phyloP scores from a whole-genome alignment of 2,113 vertebrate genomes.

The Halcyon senegalensis region DNA sequence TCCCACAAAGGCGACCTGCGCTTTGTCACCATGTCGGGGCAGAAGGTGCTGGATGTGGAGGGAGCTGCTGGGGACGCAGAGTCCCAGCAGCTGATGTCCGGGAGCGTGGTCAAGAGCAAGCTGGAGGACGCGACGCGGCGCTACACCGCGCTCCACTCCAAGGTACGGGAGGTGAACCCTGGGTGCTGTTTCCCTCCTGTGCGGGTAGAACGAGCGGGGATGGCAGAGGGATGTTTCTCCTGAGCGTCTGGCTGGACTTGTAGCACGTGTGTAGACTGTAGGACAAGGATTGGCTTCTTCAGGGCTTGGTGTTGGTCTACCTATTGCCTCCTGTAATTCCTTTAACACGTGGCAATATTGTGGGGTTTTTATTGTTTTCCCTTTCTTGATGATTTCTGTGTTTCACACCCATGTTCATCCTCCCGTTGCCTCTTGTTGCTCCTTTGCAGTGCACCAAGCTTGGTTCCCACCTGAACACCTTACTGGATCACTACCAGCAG shows the following conservation, averaged over 20 bases:
- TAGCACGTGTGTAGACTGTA: rapidly evolving
- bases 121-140: constrained; percentile 87
- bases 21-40: constrained; percentile 93
- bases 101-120: constrained; percentile 81
- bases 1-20: constrained; percentile 97
- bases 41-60: constrained; percentile 90
- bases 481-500: constrained; percentile 89
- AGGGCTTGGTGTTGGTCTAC: background rate
- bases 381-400: background rate
- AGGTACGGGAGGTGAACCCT: constrained; percentile 72
- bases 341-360: background rate
- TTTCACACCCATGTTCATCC: background rate
- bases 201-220: rapidly evolving
- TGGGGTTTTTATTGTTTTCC: rapidly evolving
- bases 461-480: constrained; percentile 82
- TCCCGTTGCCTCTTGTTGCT: rapidly evolving
- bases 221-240: background rate
- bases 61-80: constrained; percentile 57
- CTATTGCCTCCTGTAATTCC: background rate
- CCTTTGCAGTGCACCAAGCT: constrained; percentile 84
- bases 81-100: constrained; percentile 71
- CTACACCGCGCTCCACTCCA: constrained; percentile 86
- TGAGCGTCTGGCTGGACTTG: background rate
- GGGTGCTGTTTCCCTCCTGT: background rate
- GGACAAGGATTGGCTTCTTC: background rate